Conservation (phyloP, 1,140 invertebrate genomes). For the Neomicropteryx cornuta region DNA sequence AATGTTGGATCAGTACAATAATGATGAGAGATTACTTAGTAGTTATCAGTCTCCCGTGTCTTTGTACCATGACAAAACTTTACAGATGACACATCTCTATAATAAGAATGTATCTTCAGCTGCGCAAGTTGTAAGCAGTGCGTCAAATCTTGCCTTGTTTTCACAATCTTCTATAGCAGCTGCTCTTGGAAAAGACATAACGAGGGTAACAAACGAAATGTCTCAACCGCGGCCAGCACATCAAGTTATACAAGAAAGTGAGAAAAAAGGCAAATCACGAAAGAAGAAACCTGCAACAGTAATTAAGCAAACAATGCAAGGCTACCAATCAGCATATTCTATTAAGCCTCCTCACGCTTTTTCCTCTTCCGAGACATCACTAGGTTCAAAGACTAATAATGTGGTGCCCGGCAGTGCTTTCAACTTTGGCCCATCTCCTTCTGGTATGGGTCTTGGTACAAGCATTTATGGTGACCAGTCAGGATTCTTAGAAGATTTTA, state of each 20-base stretch:
- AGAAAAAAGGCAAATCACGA: slow-evolving; percentile 11
- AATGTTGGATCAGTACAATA: slow-evolving; percentile 44
- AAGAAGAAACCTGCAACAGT: slow-evolving; percentile 9
- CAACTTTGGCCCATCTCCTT: slow-evolving; percentile 50
- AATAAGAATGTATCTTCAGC: slow-evolving; percentile 35
- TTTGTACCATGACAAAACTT: slow-evolving; percentile 35
- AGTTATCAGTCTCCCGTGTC: slow-evolving; percentile 22
- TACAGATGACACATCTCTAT: slow-evolving; percentile 39
- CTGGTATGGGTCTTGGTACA: slow-evolving; percentile 33
- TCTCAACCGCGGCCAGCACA: no score
- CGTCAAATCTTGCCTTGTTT: no score
- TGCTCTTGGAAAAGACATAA: no score
- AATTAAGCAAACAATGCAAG: no score
- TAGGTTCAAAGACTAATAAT: no score
- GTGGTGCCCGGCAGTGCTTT: slow-evolving; percentile 58
- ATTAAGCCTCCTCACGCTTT: no score
- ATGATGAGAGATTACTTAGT: slow-evolving; percentile 41
- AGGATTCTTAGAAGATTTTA: slow-evolving; percentile 51
- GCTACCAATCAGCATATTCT: no score
- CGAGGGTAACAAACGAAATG: no score
- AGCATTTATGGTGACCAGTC: slow-evolving; percentile 45
- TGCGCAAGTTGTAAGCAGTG: slow-evolving; percentile 19
- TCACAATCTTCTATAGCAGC: no score
- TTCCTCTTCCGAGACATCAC: no score
- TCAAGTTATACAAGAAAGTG: slow-evolving; percentile 6